Percentiles rank a stretch among this genome's conserved stretches.
Conservation (phyloP, 2,888 invertebrate species). For the Opisthograptis luteolata region DNA sequence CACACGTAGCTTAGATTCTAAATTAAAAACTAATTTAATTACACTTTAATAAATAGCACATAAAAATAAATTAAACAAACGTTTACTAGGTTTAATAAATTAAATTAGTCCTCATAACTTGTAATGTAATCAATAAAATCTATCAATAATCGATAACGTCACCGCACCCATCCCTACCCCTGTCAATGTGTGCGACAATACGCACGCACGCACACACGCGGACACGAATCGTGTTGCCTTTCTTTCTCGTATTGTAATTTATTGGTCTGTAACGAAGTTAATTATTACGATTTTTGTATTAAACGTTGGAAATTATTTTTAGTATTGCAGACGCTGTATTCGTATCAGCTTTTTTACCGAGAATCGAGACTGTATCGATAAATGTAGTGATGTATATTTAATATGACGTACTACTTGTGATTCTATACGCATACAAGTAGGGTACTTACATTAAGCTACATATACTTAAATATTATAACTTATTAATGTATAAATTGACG, state of each 20-base stretch:
- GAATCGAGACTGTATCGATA: constrained; percentile 57
- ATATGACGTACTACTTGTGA: constrained; percentile 42
- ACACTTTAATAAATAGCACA: too few relatives aligned
- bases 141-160: constrained; percentile 6
- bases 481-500: constrained; percentile 6
- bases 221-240: constrained; percentile 70
- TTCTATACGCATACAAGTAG: constrained; percentile 20
- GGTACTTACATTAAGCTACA: constrained; percentile 6
- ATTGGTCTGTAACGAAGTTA: constrained; percentile 84
- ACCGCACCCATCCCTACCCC: constrained; percentile 29
- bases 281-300: constrained; percentile 85
- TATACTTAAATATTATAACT: too few relatives aligned
- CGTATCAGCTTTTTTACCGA: constrained; percentile 65
- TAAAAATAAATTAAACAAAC: too few relatives aligned
- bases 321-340: constrained; percentile 65
- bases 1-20: too few relatives aligned
- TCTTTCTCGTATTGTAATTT: constrained; percentile 84
- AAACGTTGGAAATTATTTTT: constrained; percentile 84
- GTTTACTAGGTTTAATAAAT: too few relatives aligned
- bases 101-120: too few relatives aligned
- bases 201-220: constrained; percentile 30
- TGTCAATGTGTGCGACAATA: constrained; percentile 45
- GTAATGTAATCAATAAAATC: neutral
- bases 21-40: too few relatives aligned
- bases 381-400: constrained; percentile 41